phyloP scores from a whole-genome alignment of 2,113 vertebrate species.

The human region DNA sequence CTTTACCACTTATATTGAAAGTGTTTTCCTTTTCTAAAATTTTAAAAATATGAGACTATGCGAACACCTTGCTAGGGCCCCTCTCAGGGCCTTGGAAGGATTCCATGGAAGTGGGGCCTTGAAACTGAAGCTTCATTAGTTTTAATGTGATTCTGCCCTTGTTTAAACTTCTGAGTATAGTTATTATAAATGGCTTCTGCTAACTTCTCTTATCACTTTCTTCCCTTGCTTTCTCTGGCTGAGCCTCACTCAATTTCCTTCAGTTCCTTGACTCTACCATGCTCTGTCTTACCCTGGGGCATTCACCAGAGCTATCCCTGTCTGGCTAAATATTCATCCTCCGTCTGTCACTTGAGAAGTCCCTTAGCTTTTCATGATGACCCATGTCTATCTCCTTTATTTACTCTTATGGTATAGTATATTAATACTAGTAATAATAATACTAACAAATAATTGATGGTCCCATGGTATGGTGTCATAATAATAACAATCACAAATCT shows the following conservation, averaged over 20 bases:
- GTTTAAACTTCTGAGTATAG: neutral
- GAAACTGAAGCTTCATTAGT: neutral
- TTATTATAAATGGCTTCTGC: neutral
- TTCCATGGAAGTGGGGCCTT: neutral
- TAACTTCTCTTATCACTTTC: neutral
- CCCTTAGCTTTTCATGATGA: neutral
- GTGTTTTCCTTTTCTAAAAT: neutral
- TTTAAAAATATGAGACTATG: neutral
- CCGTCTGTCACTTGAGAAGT: neutral
- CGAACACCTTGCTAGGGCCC: neutral
- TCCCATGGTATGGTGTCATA: neutral
- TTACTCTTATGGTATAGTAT: neutral
- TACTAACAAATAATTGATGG: neutral
- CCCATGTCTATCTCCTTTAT: neutral
- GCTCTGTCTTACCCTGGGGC: neutral
- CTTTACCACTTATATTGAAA: neutral
- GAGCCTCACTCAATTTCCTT: neutral
- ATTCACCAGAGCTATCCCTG: neutral
- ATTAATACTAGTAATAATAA: neutral
- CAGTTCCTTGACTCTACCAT: neutral
- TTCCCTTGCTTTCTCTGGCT: neutral
- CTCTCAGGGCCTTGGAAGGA: neutral
- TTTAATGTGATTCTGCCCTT: neutral
- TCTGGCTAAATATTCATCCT: neutral
- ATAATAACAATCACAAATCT: neutral